phyloP scores from a whole-genome alignment of 2,888 invertebrate genomes.

The Merodon equestris region DNA sequence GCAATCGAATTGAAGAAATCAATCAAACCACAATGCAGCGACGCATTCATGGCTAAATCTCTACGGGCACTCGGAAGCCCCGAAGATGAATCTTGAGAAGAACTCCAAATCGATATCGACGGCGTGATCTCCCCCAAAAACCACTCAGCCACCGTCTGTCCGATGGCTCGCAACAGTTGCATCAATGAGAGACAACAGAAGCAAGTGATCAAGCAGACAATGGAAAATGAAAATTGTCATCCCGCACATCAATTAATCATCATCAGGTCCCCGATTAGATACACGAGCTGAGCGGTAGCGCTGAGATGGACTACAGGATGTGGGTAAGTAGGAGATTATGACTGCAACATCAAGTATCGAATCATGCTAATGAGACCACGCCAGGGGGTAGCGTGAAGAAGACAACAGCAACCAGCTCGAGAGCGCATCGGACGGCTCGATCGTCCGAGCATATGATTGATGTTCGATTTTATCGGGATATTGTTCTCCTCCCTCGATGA shows the following conservation, averaged over 20 bases:
- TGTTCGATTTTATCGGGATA: constrained; percentile 47
- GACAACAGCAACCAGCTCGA: too few relatives aligned
- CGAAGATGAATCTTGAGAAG: constrained; percentile 20
- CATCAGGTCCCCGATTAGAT: constrained; percentile 51
- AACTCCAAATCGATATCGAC: constrained; percentile 25
- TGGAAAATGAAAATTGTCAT: constrained; percentile 61
- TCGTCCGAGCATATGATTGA: constrained; percentile 39
- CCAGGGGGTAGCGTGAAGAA: too few relatives aligned
- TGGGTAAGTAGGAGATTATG: neutral
- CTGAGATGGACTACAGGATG: constrained; percentile 35
- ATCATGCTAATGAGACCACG: too few relatives aligned
- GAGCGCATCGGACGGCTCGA: neutral
- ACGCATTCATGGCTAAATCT: constrained; percentile 22
- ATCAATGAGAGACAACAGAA: constrained; percentile 25
- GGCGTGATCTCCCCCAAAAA: constrained; percentile 16
- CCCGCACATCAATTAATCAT: constrained; percentile 60
- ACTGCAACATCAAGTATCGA: neutral
- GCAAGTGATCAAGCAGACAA: too few relatives aligned
- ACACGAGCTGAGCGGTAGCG: constrained; percentile 33
- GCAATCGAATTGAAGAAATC: constrained; percentile 49
- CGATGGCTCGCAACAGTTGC: neutral
- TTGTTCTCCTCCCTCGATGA: constrained; percentile 39
- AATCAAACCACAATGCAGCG: constrained; percentile 42
- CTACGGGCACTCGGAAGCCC: constrained; percentile 31
- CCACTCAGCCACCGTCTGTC: constrained; percentile 13